phyloP scores from a whole-genome alignment of 2,888 invertebrate genomes.

The Chelonus formosanus region DNA sequence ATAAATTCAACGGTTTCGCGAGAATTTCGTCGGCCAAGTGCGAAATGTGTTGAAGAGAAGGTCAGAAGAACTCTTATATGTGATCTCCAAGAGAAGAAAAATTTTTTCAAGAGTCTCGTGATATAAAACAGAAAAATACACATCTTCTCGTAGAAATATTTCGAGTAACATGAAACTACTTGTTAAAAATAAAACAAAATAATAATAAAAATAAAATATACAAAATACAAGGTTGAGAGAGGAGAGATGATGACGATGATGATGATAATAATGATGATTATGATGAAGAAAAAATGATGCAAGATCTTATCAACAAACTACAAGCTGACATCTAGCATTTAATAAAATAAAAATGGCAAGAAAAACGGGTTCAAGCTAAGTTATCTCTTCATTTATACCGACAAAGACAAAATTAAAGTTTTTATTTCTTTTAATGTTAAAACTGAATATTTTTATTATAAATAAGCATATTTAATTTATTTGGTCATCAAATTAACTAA shows the following conservation, averaged over 20 bases:
- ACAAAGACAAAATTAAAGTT: no score
- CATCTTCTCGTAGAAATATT: slow-evolving; percentile 2
- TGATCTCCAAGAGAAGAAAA: not conserved
- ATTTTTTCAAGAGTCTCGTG: no score
- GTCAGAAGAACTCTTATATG: not conserved
- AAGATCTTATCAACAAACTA: slow-evolving; percentile 4
- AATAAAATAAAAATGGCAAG: not conserved
- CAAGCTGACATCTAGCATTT: no score
- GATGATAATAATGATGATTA: not conserved
- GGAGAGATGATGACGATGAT: not conserved
- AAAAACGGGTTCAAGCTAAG: not conserved
- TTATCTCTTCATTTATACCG: not conserved
- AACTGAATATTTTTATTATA: no score
- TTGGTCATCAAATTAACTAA: no score
- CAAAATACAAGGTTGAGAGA: not conserved
- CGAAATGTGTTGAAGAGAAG: slow-evolving; percentile 35
- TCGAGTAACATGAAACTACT: slow-evolving; percentile 13
- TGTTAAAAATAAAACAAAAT: not conserved
- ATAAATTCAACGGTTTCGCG: slow-evolving; percentile 30
- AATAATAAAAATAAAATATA: not conserved
- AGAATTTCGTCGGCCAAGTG: slow-evolving; percentile 31
- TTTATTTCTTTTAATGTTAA: no score
- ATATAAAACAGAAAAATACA: not conserved
- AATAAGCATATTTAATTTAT: no score
- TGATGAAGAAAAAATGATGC: slow-evolving; percentile 2